These are phyloP conservation scores for Oryzias woworae DNA, from an alignment of 2,113 vertebrate species.

Conservation along the genomic window DNA sequence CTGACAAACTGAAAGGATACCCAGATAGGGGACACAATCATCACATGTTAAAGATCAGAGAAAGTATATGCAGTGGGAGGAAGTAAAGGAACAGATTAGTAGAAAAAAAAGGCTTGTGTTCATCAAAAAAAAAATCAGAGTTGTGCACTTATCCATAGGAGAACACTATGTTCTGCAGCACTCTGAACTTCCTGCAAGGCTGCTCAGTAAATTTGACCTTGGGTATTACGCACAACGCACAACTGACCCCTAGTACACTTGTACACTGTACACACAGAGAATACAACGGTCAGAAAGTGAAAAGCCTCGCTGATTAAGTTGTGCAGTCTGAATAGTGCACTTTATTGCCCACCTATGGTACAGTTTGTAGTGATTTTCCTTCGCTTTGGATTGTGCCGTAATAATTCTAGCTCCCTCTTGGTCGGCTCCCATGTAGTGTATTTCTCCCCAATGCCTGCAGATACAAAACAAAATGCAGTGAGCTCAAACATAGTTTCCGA, in stretches of 20 bases:
- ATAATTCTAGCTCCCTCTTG: slow-evolving; percentile 94
- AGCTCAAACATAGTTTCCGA: slow-evolving; percentile 1
- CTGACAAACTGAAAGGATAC: slow-evolving; percentile 7
- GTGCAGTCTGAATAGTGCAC: slow-evolving; percentile 5
- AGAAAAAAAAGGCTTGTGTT: neutral
- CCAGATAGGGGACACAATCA: neutral
- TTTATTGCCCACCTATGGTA: slow-evolving; percentile 88
- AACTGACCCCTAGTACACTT: slow-evolving; percentile 21
- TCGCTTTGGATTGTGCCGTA: slow-evolving; percentile 98
- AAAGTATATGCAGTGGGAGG: slow-evolving; percentile 1
- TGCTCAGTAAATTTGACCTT: slow-evolving; percentile 36
- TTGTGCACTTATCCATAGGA: slow-evolving; percentile 24
- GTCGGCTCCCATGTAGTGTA: slow-evolving; percentile 99
- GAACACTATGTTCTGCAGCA: slow-evolving; percentile 33
- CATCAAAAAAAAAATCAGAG: slow-evolving; percentile 17
- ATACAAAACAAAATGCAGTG: slow-evolving; percentile 15
- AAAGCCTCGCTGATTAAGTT: slow-evolving; percentile 20
- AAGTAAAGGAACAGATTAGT: slow-evolving; percentile 30
- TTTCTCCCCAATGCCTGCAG: slow-evolving; percentile 93
- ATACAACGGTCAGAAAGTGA: slow-evolving; percentile 3
- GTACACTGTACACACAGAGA: slow-evolving; percentile 3
- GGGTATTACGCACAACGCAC: slow-evolving; percentile 34
- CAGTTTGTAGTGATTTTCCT: slow-evolving; percentile 99
- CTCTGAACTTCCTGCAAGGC: slow-evolving; percentile 18
- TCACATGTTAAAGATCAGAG: slow-evolving; percentile 11